Evolutionary conservation across 2,113 vertebrate species (phyloP).

Genomic region (Vidua macroura): DNA sequence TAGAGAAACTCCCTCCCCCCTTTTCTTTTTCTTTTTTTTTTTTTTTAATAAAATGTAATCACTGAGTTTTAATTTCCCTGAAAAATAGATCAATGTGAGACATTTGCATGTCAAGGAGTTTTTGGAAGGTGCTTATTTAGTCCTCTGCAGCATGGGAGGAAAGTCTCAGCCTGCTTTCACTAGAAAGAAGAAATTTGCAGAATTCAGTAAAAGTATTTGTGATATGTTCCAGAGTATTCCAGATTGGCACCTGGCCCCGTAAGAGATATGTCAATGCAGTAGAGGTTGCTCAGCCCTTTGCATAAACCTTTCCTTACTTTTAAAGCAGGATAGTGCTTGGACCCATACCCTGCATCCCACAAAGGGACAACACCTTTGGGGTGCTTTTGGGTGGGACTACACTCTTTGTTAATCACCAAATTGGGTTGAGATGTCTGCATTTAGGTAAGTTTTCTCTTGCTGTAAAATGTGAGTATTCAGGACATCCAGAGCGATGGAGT

Average conservation of each 20-base stretch:
- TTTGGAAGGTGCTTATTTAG: neutral
- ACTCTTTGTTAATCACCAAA: neutral
- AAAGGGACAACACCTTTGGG: neutral
- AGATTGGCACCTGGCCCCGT: neutral
- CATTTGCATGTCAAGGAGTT: neutral
- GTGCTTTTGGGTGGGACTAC: neutral
- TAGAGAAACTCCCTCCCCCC: neutral
- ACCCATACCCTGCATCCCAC: neutral
- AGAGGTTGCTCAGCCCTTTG: neutral
- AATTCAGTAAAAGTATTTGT: neutral
- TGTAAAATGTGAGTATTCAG: neutral
- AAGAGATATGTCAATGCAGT: neutral
- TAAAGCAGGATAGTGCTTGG: neutral
- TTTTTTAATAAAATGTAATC: neutral
- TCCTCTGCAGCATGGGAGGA: neutral
- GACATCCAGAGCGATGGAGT: accelerated
- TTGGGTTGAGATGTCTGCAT: neutral
- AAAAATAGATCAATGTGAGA: slow-evolving; percentile 5
- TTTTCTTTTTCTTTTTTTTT: neutral
- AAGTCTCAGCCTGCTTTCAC: neutral
- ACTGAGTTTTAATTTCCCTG: slow-evolving; percentile 39
- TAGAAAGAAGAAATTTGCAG: neutral
- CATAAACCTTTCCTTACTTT: neutral
- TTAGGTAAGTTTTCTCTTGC: neutral
- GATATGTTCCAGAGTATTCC: neutral